Evolutionary conservation across 2,113 vertebrate genomes (phyloP), one percentile per base, ranked within the genome.

Genomic region (Tupaia tana): DNA sequence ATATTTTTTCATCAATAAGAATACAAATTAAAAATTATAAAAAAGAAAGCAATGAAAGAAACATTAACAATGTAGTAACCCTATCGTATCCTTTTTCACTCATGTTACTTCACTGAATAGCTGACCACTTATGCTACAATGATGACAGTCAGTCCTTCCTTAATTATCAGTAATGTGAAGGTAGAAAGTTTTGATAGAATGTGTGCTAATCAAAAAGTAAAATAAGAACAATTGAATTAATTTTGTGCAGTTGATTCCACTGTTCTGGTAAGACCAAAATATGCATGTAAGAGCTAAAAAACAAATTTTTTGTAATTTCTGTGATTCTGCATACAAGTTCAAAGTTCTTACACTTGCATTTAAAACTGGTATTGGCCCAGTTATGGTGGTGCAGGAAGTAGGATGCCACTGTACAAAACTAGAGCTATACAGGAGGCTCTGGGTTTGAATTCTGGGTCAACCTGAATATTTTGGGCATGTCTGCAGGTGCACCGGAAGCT

Each of bases 111-210:
- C 19, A 20, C 52, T 29, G 9, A 18, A 25, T 85, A 80, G 31
- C 66, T 73, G 89, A 78, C n/a, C 25, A 64, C 19, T 86, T 92
- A 92, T 24, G 24, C 58, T 84, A 93, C 79, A 79, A 85, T 19
- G 58, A 89, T 89, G 19, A n/a, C 63, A 78, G 52, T 59, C 52
- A 71, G 25, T 80, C 31, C 59, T 85, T 43, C 25, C 74, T 85
- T 34, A 66, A n/a, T 89, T 52, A 73, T 79, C 79, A 95, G 25
- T 79, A 59, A 79, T 59, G 78, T 54, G 67, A 80, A 95, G 22
- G 16, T 73, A 85, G 29, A 79, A 43, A 52, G 1, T 73, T 3
- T 34, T 80, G 52, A n/a, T 54, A 85, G 43, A 79, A 73, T 66
- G 43, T 85, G 52, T 73, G 15, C 19, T 66, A 20, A 93, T 69